Conservation (phyloP, 2,797 vertebrate species). For the Schizopygopsis malacanthus region DNA sequence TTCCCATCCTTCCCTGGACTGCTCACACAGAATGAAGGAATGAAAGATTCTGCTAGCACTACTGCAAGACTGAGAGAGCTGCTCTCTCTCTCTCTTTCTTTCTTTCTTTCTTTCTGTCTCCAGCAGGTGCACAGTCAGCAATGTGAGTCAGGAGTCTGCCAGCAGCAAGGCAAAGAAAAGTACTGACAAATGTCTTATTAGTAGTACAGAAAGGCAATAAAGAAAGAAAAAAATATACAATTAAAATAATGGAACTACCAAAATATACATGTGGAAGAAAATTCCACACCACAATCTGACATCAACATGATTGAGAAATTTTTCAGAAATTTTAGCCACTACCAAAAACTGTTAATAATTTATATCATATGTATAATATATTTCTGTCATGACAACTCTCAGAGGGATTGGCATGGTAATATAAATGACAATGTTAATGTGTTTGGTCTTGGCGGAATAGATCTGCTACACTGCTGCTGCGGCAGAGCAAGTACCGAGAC, state of each 20-base stretch:
- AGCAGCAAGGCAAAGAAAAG: constrained; percentile 40
- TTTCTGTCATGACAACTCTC: too few species aligned
- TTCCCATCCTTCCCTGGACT: constrained; percentile 64
- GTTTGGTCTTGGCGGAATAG: too few species aligned
- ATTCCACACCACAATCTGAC: background rate
- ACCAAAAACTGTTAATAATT: background rate
- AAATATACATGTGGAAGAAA: background rate
- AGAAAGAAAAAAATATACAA: background rate
- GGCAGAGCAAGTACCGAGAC: too few species aligned
- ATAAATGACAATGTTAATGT: too few species aligned
- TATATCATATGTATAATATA: too few species aligned
- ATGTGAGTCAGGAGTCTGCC: constrained; percentile 48
- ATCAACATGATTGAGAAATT: background rate
- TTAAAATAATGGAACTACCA: constrained; percentile 1
- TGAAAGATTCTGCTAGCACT: background rate
- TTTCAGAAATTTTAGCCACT: background rate
- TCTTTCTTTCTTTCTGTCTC: constrained; percentile 20
- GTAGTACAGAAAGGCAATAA: constrained; percentile 1
- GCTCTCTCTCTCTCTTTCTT: constrained; percentile 51
- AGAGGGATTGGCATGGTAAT: too few species aligned
- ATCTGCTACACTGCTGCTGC: too few species aligned
- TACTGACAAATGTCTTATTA: constrained; percentile 35
- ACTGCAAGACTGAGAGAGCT: constrained; percentile 56
- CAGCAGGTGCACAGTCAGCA: constrained; percentile 63
- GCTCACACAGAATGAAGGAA: constrained; percentile 11